Conservation (phyloP, 2,888 invertebrate species). For the Gisinianus flammeolus region DNA sequence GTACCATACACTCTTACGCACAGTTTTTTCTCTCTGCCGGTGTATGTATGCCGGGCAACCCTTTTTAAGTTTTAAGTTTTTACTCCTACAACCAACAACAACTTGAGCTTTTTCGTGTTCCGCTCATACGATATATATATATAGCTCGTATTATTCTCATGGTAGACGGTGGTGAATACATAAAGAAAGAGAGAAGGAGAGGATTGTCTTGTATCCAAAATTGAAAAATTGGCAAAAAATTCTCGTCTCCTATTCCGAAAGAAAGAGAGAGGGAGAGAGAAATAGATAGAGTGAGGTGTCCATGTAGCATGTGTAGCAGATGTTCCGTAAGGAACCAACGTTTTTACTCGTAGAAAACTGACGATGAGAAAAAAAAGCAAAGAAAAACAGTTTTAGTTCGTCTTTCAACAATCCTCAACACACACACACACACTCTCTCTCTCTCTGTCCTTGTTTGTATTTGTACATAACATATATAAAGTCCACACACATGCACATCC, state of each 20-base stretch:
- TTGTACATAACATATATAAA: not conserved
- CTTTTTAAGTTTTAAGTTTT: too few relatives aligned
- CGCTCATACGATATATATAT: not conserved
- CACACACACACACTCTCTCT: not conserved
- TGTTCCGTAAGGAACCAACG: conserved; percentile 1
- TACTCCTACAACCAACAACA: not conserved
- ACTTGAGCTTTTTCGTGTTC: not conserved
- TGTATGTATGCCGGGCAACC: conserved; percentile 13
- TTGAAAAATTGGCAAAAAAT: conserved; percentile 33
- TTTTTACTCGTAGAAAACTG: not conserved
- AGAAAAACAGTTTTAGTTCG: conserved; percentile 19
- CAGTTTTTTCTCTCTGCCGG: not conserved
- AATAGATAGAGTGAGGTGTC: conserved; percentile 1
- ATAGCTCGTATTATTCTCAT: not conserved
- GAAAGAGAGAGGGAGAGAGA: conserved; percentile 6
- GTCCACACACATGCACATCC: not conserved
- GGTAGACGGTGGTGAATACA: too few relatives aligned
- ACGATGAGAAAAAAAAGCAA: conserved; percentile 21
- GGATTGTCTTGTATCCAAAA: conserved; percentile 16
- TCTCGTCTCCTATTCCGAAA: conserved; percentile 16
- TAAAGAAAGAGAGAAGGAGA: conserved; percentile 10
- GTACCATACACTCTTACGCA: not conserved
- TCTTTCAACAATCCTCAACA: not conserved
- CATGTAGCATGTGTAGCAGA: conserved; percentile 36
- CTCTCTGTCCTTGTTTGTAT: not conserved